A percentile compares a stretch with the other conserved stretches of the same genome.
These are phyloP conservation scores for Furcifer pardalis DNA, from an alignment of 2,797 vertebrate species.

Conservation along the genomic window DNA sequence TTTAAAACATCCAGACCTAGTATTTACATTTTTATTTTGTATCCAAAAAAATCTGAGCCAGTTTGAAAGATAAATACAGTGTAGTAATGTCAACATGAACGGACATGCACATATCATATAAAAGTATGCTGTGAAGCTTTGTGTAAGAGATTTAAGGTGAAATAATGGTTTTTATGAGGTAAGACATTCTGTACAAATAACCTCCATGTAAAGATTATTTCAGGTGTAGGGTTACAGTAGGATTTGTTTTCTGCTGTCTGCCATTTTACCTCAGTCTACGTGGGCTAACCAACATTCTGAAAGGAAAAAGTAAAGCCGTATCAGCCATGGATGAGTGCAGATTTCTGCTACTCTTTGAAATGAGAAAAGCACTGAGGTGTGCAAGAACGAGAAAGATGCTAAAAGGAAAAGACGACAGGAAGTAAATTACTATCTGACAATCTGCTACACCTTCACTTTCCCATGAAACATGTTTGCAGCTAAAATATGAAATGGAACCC, in stretches of 20 bases:
- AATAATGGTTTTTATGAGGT: neutral
- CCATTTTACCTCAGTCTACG: neutral
- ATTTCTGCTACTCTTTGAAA: conserved; percentile 13
- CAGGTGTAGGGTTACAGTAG: neutral
- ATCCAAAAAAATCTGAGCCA: no score
- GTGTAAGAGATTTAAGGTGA: neutral
- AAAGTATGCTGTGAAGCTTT: no score
- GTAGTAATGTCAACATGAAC: no score
- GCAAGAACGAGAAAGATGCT: conserved; percentile 12
- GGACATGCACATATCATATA: no score
- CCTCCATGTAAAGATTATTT: neutral
- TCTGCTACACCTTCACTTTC: conserved; percentile 1
- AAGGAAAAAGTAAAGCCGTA: neutral
- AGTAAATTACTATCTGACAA: conserved; percentile 8
- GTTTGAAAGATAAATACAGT: no score
- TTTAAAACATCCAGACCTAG: no score
- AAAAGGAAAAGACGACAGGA: conserved; percentile 11
- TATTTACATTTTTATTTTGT: no score
- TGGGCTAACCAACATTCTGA: neutral
- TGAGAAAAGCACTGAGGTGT: conserved; percentile 23
- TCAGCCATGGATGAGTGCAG: conserved; percentile 3
- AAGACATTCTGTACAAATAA: neutral
- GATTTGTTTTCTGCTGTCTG: neutral
- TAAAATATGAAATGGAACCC: conserved; percentile 18
- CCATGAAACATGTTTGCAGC: neutral